Percentiles rank a stretch among this genome's conserved stretches.
Evolutionary conservation across 2,113 vertebrate species (phyloP).

Genomic region (Xiphophorus couchianus): DNA sequence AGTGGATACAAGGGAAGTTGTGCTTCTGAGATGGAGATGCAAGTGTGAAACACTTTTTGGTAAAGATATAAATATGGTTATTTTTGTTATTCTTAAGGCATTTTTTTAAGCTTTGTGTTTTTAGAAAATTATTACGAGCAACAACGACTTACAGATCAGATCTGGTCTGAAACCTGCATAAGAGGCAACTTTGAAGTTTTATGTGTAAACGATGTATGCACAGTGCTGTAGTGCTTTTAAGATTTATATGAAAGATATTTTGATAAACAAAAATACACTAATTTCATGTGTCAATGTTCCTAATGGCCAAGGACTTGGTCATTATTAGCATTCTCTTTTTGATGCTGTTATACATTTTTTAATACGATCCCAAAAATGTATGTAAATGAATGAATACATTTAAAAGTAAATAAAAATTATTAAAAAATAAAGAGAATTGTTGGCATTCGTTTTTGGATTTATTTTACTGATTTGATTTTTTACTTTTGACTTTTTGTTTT

Average conservation of each 20-base stretch:
- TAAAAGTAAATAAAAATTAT: background rate
- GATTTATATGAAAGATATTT: background rate
- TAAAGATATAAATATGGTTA: background rate
- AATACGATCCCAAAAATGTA: background rate
- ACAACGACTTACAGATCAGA: background rate
- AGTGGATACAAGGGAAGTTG: slow-evolving; percentile 53
- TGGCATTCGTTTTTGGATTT: background rate
- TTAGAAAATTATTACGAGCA: background rate
- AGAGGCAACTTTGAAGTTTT: background rate
- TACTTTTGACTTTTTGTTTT: background rate
- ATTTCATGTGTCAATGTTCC: background rate
- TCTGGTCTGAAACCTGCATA: background rate
- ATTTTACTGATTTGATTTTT: background rate
- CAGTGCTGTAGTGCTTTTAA: background rate
- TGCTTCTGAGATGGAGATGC: slow-evolving; percentile 61
- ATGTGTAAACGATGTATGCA: background rate
- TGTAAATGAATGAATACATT: background rate
- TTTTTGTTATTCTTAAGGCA: slow-evolving; percentile 17
- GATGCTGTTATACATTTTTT: background rate
- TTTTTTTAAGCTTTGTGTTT: background rate
- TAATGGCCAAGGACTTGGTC: background rate
- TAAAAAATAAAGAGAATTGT: background rate
- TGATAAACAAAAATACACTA: background rate
- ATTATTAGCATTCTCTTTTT: background rate
- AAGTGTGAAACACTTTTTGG: slow-evolving; percentile 43